These are phyloP conservation scores for Echeneis naucrates DNA, from an alignment of 2,797 vertebrate genomes.

Conservation along the genomic window DNA sequence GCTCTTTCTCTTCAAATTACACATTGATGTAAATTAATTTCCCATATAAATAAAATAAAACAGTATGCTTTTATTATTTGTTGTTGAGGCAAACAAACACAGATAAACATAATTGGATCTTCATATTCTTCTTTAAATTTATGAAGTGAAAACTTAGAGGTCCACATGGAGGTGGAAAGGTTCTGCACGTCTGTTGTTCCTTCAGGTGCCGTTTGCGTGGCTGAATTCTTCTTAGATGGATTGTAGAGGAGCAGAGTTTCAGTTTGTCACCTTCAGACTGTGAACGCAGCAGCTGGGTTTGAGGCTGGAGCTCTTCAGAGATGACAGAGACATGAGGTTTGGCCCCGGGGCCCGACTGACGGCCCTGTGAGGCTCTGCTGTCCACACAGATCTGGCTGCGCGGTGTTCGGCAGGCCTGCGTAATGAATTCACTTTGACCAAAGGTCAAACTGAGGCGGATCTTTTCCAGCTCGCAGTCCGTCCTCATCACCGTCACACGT, in stretches of 20 bases:
- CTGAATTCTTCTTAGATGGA: neutral
- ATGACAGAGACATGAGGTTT: slow-evolving; percentile 29
- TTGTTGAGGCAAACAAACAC: no score
- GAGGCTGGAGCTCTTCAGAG: slow-evolving; percentile 3
- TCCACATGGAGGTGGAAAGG: no score
- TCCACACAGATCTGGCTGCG: slow-evolving; percentile 50
- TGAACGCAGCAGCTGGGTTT: neutral
- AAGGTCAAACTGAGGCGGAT: slow-evolving; percentile 58
- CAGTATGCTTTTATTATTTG: no score
- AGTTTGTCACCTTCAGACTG: neutral
- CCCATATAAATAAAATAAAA: no score
- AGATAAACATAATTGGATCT: no score
- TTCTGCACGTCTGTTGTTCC: no score
- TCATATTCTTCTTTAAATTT: no score
- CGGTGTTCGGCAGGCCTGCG: slow-evolving; percentile 1
- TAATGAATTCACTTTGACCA: slow-evolving; percentile 53
- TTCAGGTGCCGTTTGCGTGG: no score
- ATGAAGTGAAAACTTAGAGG: no score
- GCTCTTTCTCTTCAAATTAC: neutral
- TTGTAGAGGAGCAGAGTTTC: neutral
- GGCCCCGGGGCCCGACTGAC: slow-evolving; percentile 26
- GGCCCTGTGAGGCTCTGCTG: slow-evolving; percentile 34
- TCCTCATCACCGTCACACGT: slow-evolving; percentile 45
- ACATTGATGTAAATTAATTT: no score
- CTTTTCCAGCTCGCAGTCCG: slow-evolving; percentile 55